These are phyloP conservation scores for Quadriops clusia DNA, from an alignment of 2,888 invertebrate genomes.

Conservation along the genomic window DNA sequence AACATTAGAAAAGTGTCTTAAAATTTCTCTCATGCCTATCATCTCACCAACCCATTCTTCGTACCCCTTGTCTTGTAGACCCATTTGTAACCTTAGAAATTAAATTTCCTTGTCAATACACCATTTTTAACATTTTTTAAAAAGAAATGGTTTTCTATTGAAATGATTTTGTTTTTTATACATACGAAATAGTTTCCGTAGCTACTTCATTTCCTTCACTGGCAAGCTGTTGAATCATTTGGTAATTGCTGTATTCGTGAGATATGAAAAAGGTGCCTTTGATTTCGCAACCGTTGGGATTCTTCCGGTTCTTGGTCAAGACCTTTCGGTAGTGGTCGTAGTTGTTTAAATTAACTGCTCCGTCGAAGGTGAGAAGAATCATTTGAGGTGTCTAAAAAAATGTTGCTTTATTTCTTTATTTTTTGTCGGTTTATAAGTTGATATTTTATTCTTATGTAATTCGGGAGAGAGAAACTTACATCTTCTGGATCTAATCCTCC, in stretches of 20 bases:
- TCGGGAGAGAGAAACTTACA: constrained; percentile 39
- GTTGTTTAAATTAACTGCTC: constrained; percentile 86
- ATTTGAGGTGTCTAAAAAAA: constrained; percentile 76
- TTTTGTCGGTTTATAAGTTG: background rate
- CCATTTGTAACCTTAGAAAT: constrained; percentile 53
- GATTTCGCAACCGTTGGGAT: constrained; percentile 82
- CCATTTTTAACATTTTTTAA: constrained; percentile 4
- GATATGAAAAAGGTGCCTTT: constrained; percentile 89
- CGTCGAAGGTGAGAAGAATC: constrained; percentile 85
- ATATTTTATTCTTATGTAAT: constrained; percentile 1
- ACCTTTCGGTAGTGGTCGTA: constrained; percentile 79
- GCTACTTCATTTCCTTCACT: constrained; percentile 81
- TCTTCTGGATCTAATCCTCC: constrained; percentile 72
- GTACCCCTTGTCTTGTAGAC: constrained; percentile 79
- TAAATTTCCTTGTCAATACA: too few relatives aligned
- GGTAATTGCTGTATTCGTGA: constrained; percentile 87
- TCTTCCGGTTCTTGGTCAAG: constrained; percentile 65
- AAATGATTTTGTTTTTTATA: constrained; percentile 16
- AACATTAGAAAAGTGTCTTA: constrained; percentile 70
- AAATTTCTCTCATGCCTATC: constrained; percentile 86
- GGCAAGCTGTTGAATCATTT: constrained; percentile 79
- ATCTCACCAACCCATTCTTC: constrained; percentile 91
- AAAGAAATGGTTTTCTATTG: constrained; percentile 6
- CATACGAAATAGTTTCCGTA: constrained; percentile 61
- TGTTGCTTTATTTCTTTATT: constrained; percentile 6